Conservation (phyloP, 2,113 vertebrate species). For the Elephantulus edwardii region DNA sequence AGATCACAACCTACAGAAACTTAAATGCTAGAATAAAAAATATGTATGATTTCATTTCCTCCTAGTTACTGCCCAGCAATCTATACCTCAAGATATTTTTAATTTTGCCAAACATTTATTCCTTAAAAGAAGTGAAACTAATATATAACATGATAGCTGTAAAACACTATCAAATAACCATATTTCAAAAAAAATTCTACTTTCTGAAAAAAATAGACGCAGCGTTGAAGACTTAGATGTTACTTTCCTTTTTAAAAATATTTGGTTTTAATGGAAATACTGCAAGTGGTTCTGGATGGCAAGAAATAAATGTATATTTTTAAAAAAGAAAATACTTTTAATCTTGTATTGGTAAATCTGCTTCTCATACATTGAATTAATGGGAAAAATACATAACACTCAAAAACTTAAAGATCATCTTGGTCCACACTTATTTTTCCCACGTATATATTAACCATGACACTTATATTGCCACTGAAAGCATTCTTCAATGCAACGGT, state of each 20-base stretch:
- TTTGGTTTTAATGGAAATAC: conserved; percentile 33
- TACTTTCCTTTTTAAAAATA: conserved; percentile 23
- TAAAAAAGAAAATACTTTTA: background rate
- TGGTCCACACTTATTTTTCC: conserved; percentile 6
- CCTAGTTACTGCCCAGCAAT: background rate
- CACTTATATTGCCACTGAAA: background rate
- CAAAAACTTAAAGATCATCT: conserved; percentile 10
- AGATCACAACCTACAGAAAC: background rate
- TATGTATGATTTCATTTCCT: background rate
- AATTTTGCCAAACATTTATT: background rate
- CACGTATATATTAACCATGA: background rate
- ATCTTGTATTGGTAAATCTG: background rate
- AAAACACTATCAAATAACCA: background rate
- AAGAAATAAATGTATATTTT: conserved; percentile 1
- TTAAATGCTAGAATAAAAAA: background rate
- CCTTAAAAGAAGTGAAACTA: background rate
- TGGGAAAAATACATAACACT: background rate
- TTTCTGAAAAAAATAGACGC: background rate
- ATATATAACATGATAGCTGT: background rate
- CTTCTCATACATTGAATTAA: conserved; percentile 12
- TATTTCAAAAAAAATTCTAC: conserved; percentile 31
- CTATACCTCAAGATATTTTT: conserved; percentile 21
- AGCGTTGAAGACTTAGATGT: background rate
- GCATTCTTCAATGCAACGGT: background rate
- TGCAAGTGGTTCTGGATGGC: background rate